Evolutionary conservation across 53 echinoderm and acorn worm species (phyloP).

Genomic region (Astropecten irregularis): DNA sequence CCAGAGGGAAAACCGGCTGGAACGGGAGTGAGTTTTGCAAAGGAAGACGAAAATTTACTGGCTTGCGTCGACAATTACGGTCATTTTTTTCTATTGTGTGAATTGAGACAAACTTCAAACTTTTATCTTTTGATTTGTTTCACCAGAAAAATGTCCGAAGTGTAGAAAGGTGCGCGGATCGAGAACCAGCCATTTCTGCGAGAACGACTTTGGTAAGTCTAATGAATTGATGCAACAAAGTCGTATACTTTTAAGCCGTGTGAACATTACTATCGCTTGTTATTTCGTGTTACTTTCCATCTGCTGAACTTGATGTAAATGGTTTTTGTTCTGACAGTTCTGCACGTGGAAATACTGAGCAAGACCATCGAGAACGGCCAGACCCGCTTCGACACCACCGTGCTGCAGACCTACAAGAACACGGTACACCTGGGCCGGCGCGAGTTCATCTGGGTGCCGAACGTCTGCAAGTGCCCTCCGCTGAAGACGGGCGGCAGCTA

Average conservation of each 20-base stretch:
- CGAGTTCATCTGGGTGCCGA: constrained; percentile 90
- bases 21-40: too few species aligned
- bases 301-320: too few species aligned
- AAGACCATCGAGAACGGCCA: constrained; percentile 61
- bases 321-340: constrained; percentile 68
- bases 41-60: too few species aligned
- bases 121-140: background rate
- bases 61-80: too few species aligned
- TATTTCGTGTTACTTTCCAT: too few species aligned
- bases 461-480: constrained; percentile 82
- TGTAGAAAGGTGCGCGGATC: constrained; percentile 72
- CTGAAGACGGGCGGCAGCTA: constrained; percentile 73
- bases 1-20: too few species aligned
- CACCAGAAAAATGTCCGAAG: constrained; percentile 72
- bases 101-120: too few species aligned
- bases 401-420: constrained; percentile 85
- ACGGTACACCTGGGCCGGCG: constrained; percentile 63
- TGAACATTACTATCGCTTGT: too few species aligned
- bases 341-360: constrained; percentile 72
- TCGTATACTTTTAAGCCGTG: too few species aligned
- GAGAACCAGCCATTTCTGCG: constrained; percentile 77
- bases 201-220: constrained; percentile 84
- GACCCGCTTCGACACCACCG: constrained; percentile 78
- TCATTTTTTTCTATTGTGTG: too few species aligned
- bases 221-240: too few species aligned